Evolutionary conservation across 2,797 vertebrate genomes (phyloP), one percentile per base, ranked within the genome.

Genomic region (Amblyraja radiata): DNA sequence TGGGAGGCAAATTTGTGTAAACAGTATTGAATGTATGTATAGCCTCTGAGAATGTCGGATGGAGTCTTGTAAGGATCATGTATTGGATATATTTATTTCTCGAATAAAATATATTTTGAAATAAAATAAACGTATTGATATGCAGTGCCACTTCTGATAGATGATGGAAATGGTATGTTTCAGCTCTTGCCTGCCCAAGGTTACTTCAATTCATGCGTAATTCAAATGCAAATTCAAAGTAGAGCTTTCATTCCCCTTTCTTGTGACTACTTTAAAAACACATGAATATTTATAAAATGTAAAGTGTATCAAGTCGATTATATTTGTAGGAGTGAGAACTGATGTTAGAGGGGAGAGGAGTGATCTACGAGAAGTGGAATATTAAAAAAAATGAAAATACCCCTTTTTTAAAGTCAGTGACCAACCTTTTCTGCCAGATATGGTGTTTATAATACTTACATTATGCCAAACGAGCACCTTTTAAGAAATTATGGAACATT

Each of bases 261-360:
- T 80, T 32, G 1, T 21, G 21, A 8, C 79, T 81, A 18, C 16
- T 81, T 81, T 21, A 21, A 81, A 39, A 81, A 81, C 6, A 8
- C 39, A 46, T 21, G 79, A 81, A 81, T 81, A 81, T 81, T 81
- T 81, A 81, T 81, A 81, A 81, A 81, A 18, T 81, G 36, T 18
- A 81, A 81, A 46, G 39, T 39, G 46, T 46, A 23, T 46, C 79
- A 81, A 81, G 21, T 81, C 39, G 46, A 81, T 81, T 81, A 81
- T 18, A 81, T 18, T 39, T 81, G 79, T 81, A 81, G 79, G 79
- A 54, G 79, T 54, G 79, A 81, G 39, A 54, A 81, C 6, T 81
- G 79, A 81, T 7, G 79, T 81, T 81, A 81, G 39, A 81, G 39
- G 79, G 79, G 23, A 39, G 79, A 81, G 79, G 79, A 46, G 39